phyloP scores from a whole-genome alignment of 2,113 vertebrate genomes.

The Ceyx margarethae region DNA sequence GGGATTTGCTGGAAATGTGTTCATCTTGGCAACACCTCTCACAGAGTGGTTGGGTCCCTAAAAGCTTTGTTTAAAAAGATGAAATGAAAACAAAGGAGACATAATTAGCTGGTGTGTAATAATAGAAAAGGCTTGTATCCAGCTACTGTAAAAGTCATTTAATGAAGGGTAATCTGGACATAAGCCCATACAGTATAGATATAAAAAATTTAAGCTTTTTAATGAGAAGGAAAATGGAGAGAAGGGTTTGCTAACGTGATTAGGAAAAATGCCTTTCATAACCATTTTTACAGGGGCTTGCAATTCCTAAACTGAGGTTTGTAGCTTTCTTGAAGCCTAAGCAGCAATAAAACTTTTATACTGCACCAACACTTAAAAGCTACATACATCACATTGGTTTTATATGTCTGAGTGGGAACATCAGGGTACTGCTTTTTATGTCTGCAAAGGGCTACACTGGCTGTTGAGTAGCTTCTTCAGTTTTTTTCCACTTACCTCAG shows the following conservation, averaged over 20 bases:
- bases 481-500: constrained; percentile 48
- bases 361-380: constrained; percentile 43
- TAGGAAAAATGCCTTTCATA: constrained; percentile 60
- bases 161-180: constrained; percentile 43
- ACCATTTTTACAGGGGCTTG: constrained; percentile 19
- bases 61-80: constrained; percentile 67
- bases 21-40: constrained; percentile 54
- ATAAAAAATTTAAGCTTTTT: constrained; percentile 48
- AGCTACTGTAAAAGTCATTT: constrained; percentile 52
- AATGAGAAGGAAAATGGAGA: constrained; percentile 32
- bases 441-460: constrained; percentile 43
- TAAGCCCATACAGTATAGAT: neutral
- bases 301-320: constrained; percentile 34
- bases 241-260: constrained; percentile 49
- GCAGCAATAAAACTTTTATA: constrained; percentile 61
- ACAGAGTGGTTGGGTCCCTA: constrained; percentile 41
- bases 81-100: constrained; percentile 61
- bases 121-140: constrained; percentile 54
- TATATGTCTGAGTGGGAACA: constrained; percentile 55
- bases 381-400: constrained; percentile 58
- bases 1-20: constrained; percentile 68
- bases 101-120: constrained; percentile 23
- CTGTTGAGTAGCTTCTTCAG: constrained; percentile 50
- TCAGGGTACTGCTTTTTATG: constrained; percentile 41
- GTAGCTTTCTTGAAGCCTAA: constrained; percentile 45